Evolutionary conservation across 2,113 vertebrate species (phyloP), one percentile per base, ranked within the genome.

Genomic region (Pelobates fuscus): DNA sequence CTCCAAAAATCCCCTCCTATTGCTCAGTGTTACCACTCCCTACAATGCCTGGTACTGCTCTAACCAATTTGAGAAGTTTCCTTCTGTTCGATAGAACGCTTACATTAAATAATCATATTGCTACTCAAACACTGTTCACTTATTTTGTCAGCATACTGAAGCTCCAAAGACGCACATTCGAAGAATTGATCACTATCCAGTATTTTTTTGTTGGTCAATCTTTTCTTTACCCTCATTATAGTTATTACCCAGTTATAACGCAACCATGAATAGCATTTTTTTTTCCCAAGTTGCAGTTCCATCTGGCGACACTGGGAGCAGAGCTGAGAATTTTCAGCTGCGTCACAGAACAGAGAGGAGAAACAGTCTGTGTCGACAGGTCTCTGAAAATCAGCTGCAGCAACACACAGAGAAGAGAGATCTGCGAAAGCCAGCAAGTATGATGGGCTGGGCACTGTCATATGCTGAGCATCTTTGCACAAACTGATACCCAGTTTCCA

Each of bases 271-370:
- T 4, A 75, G 43, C 72, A 67, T 24, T 67, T 63, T 75, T 55
- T 49, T 8, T 17, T 75, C 82, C 88, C 90, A 91, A 89, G 89
- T 91, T 91, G 89, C 90, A 92, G 88, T 90, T 90, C 88, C 88
- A 86, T 88, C 85, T 87, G 90, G 90, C 89, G 92, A 93, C 93
- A 93, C 88, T 89, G 88, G 93, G 88, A 89, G 86, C 89, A 94
- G 92, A 89, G 90, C 90, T 89, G 93, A 96, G 95, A 98, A 99
- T 97, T 96, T 96, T 95, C 90, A 96, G 95, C 96, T 99, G 97
- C 97, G 96, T 99, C 97, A 99, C 95, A 96, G 91, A 92, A 91
- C 90, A 86, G 81, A 73, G 84, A 68, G 74, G 80, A 85, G 79
- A 67, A 92, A 88, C 86, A 81, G 88, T 90, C 91, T 90, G 82